Evolutionary conservation across 2,888 invertebrate genomes (phyloP).

Genomic region (Caenorhabditis becei): DNA sequence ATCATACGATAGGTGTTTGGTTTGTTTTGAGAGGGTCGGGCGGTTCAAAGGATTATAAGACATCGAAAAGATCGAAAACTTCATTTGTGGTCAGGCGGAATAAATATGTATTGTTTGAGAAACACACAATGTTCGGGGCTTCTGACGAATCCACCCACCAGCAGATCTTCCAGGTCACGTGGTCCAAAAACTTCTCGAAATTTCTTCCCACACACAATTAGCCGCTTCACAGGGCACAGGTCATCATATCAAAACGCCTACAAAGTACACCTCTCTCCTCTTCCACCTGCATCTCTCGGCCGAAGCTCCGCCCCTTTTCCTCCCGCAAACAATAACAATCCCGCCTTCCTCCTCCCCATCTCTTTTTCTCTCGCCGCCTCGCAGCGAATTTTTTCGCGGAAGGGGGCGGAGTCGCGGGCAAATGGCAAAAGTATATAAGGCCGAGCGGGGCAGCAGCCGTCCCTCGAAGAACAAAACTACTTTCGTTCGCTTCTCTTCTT

Average conservation of each 20-base stretch:
- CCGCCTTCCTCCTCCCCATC: slow-evolving; percentile 29
- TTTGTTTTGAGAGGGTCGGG: too few species aligned
- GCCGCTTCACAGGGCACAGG: slow-evolving; percentile 12
- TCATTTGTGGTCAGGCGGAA: too few species aligned
- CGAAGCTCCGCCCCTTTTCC: slow-evolving; percentile 24
- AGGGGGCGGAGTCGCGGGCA: slow-evolving; percentile 39
- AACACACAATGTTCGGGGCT: slow-evolving; percentile 11
- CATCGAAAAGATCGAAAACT: too few species aligned
- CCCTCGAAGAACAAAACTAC: slow-evolving; percentile 27
- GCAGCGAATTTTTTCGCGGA: slow-evolving; percentile 51
- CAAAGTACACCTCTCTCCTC: slow-evolving; percentile 39
- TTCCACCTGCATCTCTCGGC: slow-evolving; percentile 18
- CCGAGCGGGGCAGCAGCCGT: slow-evolving; percentile 20
- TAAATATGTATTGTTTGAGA: too few species aligned
- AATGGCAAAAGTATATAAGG: slow-evolving; percentile 57
- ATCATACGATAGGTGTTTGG: too few species aligned
- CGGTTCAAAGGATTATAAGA: too few species aligned
- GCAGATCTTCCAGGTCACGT: not conserved
- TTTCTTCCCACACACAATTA: not conserved
- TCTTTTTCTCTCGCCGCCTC: slow-evolving; percentile 32
- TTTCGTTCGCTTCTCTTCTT: not conserved
- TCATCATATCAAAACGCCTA: slow-evolving; percentile 28
- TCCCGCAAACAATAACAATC: slow-evolving; percentile 51
- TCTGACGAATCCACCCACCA: not conserved
- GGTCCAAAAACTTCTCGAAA: not conserved